Base-by-base conservation (phyloP, 2,113 vertebrate genomes). In the Callocephalon fimbriatum region DNA sequence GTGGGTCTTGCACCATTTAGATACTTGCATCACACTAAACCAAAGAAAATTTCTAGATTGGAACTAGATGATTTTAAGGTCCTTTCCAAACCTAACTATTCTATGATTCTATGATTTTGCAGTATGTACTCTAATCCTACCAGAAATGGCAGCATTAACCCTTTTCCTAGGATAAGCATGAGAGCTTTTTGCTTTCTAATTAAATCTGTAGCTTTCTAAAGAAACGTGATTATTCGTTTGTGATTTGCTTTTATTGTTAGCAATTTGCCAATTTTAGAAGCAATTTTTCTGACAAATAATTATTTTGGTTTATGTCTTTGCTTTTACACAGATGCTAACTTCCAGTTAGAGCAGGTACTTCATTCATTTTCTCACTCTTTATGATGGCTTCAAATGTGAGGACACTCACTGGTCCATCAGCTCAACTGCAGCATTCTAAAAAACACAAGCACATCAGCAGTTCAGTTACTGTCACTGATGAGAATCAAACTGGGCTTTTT, bases 21-120 rank as follows among this genome's bases (percentile, higher is more conserved):
- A 67, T 13, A 48, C 12, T 71, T 32, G 23, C 9, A 75, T 23
- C 27, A 63, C 5, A 53, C 1, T 48, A 14, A 0, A 0, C 16
- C 40, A 51, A 32, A 84, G 42, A 72, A 88, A 71, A 63, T 10
- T 20, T 40, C 26, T 31, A 68, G 15, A 40, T 65, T 68, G 32
- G 54, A 58, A 22, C 32, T n/a, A 58, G 32, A 22, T 56, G 12
- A n/a, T n/a, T 20, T 58, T 58, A 58, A n/a, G 32, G 32, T n/a
- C 32, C 8, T n/a, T 58, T 9, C 32, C 8, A n/a, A n/a, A 20
- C 32, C 32, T n/a, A 58, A 58, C 56, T 58, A 22, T 58, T 58
- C 32, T n/a, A 35, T 58, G 56, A 58, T n/a, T 58, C 56, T n/a
- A 15, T 58, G 54, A n/a, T 58, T 58, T 93, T 90, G 10, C 23